Conservation (phyloP, 2,113 vertebrate genomes). For the Pitta sordida region DNA sequence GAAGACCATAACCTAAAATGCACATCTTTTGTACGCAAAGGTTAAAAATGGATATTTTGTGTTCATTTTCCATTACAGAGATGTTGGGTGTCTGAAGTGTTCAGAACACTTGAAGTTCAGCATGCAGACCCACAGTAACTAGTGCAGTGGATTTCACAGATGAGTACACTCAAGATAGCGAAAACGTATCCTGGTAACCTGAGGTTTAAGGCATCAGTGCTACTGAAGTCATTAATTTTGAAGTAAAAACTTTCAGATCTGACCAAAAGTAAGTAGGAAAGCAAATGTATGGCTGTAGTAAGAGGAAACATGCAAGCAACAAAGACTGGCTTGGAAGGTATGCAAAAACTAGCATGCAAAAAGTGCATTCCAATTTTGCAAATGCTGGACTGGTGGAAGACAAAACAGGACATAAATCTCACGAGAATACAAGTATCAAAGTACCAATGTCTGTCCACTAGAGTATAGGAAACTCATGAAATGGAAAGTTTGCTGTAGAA, state of each 20-base stretch:
- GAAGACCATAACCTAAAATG: neutral
- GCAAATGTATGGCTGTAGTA: fast-evolving
- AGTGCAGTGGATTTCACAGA: neutral
- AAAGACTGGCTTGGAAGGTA: neutral
- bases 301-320: neutral
- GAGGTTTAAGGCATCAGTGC: neutral
- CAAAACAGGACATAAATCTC: neutral
- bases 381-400: neutral
- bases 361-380: neutral
- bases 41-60: neutral
- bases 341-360: neutral
- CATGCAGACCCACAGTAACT: neutral
- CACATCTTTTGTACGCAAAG: neutral
- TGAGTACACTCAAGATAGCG: neutral
- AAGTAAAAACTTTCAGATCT: neutral
- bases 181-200: neutral
- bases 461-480: neutral
- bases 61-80: neutral
- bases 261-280: neutral
- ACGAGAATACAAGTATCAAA: neutral
- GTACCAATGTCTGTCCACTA: neutral
- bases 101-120: neutral
- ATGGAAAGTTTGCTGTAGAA: neutral
- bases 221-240: neutral
- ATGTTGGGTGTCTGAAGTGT: neutral